These are phyloP conservation scores for Drosophila lacicola DNA, from an alignment of 2,888 invertebrate species.

Conservation along the genomic window DNA sequence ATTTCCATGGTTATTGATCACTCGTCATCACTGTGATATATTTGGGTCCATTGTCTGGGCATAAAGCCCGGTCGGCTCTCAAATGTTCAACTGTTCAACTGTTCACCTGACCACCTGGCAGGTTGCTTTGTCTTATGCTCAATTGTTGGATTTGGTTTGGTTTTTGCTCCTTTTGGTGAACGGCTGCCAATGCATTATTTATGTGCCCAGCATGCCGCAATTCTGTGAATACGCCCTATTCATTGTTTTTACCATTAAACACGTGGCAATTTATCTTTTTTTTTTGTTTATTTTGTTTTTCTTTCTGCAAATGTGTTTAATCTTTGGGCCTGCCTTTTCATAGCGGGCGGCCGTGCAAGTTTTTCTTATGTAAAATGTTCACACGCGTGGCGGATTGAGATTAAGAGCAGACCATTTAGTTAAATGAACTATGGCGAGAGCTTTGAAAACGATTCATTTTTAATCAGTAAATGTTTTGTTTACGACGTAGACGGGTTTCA, in stretches of 20 bases:
- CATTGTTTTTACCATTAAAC: constrained; percentile 69
- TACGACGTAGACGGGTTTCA: neutral
- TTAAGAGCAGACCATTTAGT: constrained; percentile 38
- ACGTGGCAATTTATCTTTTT: constrained; percentile 65
- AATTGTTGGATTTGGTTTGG: constrained; percentile 45
- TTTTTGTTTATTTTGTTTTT: constrained; percentile 14
- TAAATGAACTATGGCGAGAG: constrained; percentile 14
- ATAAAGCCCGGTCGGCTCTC: constrained; percentile 46
- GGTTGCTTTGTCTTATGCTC: constrained; percentile 59
- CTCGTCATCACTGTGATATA: constrained; percentile 74
- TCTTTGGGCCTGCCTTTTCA: constrained; percentile 15
- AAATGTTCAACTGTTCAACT: constrained; percentile 33
- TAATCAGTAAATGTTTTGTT: constrained; percentile 35
- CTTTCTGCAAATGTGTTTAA: constrained; percentile 38
- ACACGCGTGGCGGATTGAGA: constrained; percentile 46
- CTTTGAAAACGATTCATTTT: constrained; percentile 17
- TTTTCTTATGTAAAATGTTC: constrained; percentile 58
- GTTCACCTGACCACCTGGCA: constrained; percentile 49
- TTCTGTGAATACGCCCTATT: constrained; percentile 39
- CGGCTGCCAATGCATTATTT: constrained; percentile 71
- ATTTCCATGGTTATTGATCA: constrained; percentile 64
- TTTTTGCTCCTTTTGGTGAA: constrained; percentile 36
- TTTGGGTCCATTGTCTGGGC: constrained; percentile 67
- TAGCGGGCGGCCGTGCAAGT: constrained; percentile 10
- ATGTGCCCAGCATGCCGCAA: constrained; percentile 68